A percentile compares a stretch with the other conserved stretches of the same genome.
phyloP scores from a whole-genome alignment of 2,888 invertebrate species.

The Vesta saturnalis region DNA sequence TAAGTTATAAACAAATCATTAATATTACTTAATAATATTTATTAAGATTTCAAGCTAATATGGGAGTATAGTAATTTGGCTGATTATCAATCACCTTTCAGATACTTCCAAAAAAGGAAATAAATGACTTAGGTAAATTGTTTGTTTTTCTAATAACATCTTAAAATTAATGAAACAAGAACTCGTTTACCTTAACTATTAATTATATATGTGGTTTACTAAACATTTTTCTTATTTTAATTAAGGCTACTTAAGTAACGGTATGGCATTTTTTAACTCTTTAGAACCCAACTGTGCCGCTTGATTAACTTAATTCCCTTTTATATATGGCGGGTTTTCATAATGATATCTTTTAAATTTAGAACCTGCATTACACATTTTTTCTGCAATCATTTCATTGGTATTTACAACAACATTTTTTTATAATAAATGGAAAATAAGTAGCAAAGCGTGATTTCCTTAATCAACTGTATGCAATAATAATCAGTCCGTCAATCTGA shows the following conservation, averaged over 20 bases:
- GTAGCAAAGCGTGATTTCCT: neutral
- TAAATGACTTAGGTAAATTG: conserved; percentile 15
- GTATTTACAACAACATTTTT: no score
- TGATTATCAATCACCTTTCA: conserved; percentile 13
- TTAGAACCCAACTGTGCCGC: conserved; percentile 17
- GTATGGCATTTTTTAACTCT: conserved; percentile 6
- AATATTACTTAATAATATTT: conserved; percentile 1
- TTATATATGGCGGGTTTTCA: neutral
- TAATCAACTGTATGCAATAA: neutral
- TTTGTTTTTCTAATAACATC: conserved; percentile 23
- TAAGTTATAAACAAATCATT: neutral
- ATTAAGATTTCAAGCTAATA: no score
- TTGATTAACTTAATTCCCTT: conserved; percentile 7
- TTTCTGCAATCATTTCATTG: no score
- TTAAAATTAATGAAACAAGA: conserved; percentile 25
- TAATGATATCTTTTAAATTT: neutral
- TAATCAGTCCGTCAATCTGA: neutral
- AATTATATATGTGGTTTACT: conserved; percentile 16
- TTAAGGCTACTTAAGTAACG: conserved; percentile 8
- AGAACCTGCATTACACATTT: no score
- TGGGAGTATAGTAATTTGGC: no score
- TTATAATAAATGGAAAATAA: no score
- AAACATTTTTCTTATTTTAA: conserved; percentile 18
- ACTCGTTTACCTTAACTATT: conserved; percentile 16
- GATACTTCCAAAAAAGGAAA: conserved; percentile 3